A percentile compares a stretch with the other conserved stretches of the same genome.
Evolutionary conservation across 2,888 invertebrate species (phyloP).

Genomic region (Baronia brevicornis): DNA sequence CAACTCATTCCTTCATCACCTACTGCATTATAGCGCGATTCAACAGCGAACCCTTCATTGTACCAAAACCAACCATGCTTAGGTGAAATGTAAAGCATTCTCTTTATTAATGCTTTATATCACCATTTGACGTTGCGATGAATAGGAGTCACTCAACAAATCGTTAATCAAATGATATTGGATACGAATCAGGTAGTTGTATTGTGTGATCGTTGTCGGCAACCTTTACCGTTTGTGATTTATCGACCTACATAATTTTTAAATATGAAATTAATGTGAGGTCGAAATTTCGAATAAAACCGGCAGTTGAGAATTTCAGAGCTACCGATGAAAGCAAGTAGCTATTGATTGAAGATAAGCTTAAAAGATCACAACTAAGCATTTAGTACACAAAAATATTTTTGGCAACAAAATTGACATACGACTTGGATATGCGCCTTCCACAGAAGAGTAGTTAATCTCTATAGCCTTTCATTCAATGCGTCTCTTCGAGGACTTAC

Average conservation of each 20-base stretch:
- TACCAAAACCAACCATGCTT: constrained; percentile 34
- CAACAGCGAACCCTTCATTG: constrained; percentile 18
- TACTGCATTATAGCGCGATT: constrained; percentile 16
- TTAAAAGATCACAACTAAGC: too few species aligned
- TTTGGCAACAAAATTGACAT: too few species aligned
- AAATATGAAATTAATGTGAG: constrained; percentile 46
- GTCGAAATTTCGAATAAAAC: constrained; percentile 35
- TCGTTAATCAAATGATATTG: constrained; percentile 73
- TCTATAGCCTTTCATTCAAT: too few species aligned
- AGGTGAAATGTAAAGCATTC: constrained; percentile 53
- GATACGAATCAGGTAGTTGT: constrained; percentile 68
- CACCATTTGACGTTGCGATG: constrained; percentile 64
- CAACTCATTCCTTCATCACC: constrained; percentile 20
- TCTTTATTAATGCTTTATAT: constrained; percentile 70
- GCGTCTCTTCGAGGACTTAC: too few species aligned
- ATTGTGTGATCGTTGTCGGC: constrained; percentile 62
- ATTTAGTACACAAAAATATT: too few species aligned
- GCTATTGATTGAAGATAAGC: too few species aligned
- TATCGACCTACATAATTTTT: constrained; percentile 53
- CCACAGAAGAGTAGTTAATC: too few species aligned
- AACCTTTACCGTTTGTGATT: constrained; percentile 55
- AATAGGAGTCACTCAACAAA: constrained; percentile 72
- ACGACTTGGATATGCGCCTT: too few species aligned
- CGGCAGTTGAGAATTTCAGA: constrained; percentile 22
- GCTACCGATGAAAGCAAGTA: constrained; percentile 46